phyloP scores from a whole-genome alignment of 2,888 invertebrate species.

The Hoplodrina blanda region DNA sequence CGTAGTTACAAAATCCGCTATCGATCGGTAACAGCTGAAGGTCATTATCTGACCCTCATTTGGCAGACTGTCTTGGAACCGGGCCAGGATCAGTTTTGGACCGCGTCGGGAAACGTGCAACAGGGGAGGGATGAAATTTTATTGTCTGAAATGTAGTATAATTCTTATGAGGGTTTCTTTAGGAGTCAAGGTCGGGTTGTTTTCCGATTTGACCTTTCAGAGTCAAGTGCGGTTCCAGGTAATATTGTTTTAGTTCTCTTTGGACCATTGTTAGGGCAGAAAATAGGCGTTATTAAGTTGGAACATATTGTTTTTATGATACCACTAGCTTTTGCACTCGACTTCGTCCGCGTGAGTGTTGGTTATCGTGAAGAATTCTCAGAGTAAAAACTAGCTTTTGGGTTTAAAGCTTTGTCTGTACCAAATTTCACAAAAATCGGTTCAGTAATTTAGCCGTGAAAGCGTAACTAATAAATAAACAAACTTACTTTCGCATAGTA shows the following conservation, averaged over 20 bases:
- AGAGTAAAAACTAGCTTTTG: too few species aligned
- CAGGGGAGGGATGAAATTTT: conserved; percentile 56
- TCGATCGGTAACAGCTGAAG: conserved; percentile 68
- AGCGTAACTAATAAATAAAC: too few species aligned
- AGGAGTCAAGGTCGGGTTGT: conserved; percentile 50
- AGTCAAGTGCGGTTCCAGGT: conserved; percentile 49
- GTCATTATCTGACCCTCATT: conserved; percentile 70
- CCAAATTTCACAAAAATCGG: too few species aligned
- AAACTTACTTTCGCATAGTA: too few species aligned
- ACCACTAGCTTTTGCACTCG: background rate
- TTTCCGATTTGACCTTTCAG: conserved; percentile 42
- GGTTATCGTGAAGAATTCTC: too few species aligned
- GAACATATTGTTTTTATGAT: conserved; percentile 45
- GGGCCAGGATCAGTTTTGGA: conserved; percentile 61
- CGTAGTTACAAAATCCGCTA: conserved; percentile 60
- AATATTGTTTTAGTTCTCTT: conserved; percentile 44
- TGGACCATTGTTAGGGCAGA: conserved; percentile 22
- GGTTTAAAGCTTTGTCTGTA: too few species aligned
- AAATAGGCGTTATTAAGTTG: conserved; percentile 32
- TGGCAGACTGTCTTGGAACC: conserved; percentile 69
- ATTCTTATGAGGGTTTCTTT: conserved; percentile 55
- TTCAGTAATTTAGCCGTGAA: too few species aligned
- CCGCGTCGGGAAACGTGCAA: conserved; percentile 55
- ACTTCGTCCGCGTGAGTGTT: too few species aligned
- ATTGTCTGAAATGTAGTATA: conserved; percentile 58